These are phyloP conservation scores for Notolabrus celidotus DNA, from an alignment of 2,797 vertebrate species.

Conservation along the genomic window DNA sequence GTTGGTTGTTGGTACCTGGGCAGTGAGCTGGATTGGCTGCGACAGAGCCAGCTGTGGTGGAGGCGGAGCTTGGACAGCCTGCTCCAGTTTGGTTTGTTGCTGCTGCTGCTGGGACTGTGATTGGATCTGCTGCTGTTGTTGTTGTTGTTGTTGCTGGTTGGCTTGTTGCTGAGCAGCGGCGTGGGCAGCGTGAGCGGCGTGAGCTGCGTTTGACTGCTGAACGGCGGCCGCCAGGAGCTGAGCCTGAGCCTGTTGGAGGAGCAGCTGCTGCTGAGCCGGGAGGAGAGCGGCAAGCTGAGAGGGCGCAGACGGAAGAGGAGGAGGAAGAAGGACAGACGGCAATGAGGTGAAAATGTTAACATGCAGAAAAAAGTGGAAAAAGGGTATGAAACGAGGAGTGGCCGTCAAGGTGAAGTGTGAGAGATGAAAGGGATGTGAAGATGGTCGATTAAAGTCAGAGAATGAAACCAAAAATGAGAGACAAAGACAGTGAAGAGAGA, in stretches of 20 bases:
- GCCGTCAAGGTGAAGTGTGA: neutral
- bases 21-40: constrained; percentile 94
- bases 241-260: constrained; percentile 91
- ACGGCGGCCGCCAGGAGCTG: constrained; percentile 90
- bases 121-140: constrained; percentile 60
- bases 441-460: neutral
- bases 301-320: neutral
- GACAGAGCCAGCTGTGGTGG: constrained; percentile 89
- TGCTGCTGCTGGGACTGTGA: constrained; percentile 69
- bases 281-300: constrained; percentile 91
- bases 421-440: neutral
- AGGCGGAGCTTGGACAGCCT: constrained; percentile 71
- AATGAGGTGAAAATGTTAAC: too few relatives aligned
- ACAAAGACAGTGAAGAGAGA: constrained; percentile 8
- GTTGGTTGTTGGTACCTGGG: constrained; percentile 86
- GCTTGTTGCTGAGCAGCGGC: constrained; percentile 82
- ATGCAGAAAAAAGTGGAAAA: constrained; percentile 1
- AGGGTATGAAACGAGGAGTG: neutral
- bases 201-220: constrained; percentile 88
- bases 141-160: constrained; percentile 76
- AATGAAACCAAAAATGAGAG: neutral
- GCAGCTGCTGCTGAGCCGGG: constrained; percentile 92
- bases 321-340: neutral
- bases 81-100: constrained; percentile 76
- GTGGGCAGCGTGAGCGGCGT: constrained; percentile 83